A percentile compares a stretch with the other conserved stretches of the same genome.
These are phyloP conservation scores for Heliopora coerulea DNA, from an alignment of 92 coral and sea anemone genomes.

Conservation along the genomic window DNA sequence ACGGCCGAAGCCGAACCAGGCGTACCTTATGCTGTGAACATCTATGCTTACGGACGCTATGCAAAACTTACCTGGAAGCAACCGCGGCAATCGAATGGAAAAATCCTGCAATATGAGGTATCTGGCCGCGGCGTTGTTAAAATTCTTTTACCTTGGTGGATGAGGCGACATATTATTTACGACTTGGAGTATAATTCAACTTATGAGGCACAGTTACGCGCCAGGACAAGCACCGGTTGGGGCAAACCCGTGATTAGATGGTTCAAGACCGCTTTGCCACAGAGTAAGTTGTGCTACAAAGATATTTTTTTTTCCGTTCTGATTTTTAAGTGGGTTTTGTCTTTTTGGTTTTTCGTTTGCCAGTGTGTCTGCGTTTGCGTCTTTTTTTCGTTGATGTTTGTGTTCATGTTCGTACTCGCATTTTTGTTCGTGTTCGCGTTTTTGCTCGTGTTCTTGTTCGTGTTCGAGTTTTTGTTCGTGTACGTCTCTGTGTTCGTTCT, in stretches of 20 bases:
- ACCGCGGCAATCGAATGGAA: slow-evolving; percentile 30
- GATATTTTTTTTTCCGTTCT: too few relatives aligned
- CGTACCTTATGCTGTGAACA: slow-evolving; percentile 15
- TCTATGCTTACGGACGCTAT: slow-evolving; percentile 12
- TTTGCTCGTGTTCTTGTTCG: too few relatives aligned
- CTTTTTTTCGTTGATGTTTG: too few relatives aligned
- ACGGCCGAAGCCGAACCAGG: slow-evolving; percentile 27
- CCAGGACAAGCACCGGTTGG: slow-evolving; percentile 23
- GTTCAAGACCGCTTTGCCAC: background rate
- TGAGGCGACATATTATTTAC: slow-evolving; percentile 28
- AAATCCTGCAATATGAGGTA: slow-evolving; percentile 16
- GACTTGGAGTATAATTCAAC: background rate
- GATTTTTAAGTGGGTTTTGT: too few relatives aligned
- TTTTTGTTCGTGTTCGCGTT: too few relatives aligned
- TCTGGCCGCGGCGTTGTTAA: slow-evolving; percentile 1
- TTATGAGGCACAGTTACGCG: slow-evolving; percentile 25
- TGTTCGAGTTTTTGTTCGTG: too few relatives aligned
- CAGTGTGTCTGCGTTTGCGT: too few relatives aligned
- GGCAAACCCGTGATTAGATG: slow-evolving; percentile 31
- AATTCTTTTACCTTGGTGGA: slow-evolving; percentile 27
- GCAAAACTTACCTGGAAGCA: slow-evolving; percentile 35
- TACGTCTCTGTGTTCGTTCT: too few relatives aligned
- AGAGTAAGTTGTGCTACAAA: slow-evolving; percentile 8
- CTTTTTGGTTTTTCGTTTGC: too few relatives aligned
- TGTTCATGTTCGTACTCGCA: too few relatives aligned